Evolutionary conservation across 35 echinoderm and acorn worm species (phyloP), one percentile per base, ranked within the genome.

Genomic region (Acanthaster planci): DNA sequence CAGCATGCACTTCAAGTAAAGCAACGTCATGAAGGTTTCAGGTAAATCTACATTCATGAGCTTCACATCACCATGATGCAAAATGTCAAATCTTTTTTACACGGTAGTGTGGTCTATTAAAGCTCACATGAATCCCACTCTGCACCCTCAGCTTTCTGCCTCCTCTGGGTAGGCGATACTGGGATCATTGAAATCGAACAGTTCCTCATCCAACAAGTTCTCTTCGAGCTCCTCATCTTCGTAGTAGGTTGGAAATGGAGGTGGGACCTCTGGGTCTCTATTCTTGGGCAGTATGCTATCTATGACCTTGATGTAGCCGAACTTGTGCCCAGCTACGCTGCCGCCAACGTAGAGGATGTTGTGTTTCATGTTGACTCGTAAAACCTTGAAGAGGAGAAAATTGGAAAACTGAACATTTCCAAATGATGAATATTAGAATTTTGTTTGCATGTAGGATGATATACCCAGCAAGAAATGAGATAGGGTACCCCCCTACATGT

Each of bases 311-410:
- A 94, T 76, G 14, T 94, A 94, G 51, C 85, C 84, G 17, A 52
- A 76, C 40, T 83, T 86, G 51, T 77, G 82, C 0, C 96, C 96
- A 15, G 82, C 68, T 1, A 92, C 57, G 54, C 29, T 60, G 37
- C 96, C 96, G 12, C 86, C 50, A 14, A 99, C 37, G 76, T 94
- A 99, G 19, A 99, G 79, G 19, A 99, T 87, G 53, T 99, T 99
- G 67, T 99, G 82, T 55, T 84, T 99, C 22, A 92, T 99, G 76
- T 99, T 94, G 3, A 99, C 83, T 51, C 96, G 72, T 60, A 80
- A 84, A 5, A 99, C 87, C 96, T 99, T 84, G 52, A 29, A 18
- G 18, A 83, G 31, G n/a, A 60, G n/a, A n/a, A n/a, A n/a, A n/a
- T n/a, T n/a, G n/a, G n/a, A n/a, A n/a, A n/a, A n/a, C n/a, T n/a